These are phyloP conservation scores for Scolanthus callimorphus DNA, from an alignment of 92 coral and sea anemone species.

Conservation along the genomic window DNA sequence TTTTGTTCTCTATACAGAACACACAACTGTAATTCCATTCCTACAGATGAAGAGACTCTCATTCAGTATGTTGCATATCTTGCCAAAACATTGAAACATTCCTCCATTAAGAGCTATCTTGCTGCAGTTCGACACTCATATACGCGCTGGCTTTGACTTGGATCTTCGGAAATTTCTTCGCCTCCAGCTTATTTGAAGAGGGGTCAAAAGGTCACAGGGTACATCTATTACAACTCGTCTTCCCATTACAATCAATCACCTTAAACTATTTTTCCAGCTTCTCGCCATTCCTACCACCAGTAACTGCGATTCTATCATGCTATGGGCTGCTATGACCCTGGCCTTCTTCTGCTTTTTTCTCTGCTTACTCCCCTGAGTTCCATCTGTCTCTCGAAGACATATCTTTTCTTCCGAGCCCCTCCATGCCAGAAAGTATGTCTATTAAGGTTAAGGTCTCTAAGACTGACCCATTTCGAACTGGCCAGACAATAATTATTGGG, in stretches of 20 bases:
- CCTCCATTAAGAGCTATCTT: constrained; percentile 28
- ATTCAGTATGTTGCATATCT: constrained; percentile 13
- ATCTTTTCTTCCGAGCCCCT: too few relatives aligned
- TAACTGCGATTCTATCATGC: constrained; percentile 11
- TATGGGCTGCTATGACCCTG: constrained; percentile 32
- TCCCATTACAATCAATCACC: constrained; percentile 25
- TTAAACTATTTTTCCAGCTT: neutral
- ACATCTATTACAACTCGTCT: constrained; percentile 11
- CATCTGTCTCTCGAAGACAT: too few relatives aligned
- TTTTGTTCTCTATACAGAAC: constrained; percentile 1
- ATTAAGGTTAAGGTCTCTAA: too few relatives aligned
- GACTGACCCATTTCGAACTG: too few relatives aligned
- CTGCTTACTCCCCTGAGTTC: constrained; percentile 15
- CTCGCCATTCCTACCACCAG: neutral
- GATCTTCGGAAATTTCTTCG: constrained; percentile 13
- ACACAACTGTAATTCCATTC: neutral
- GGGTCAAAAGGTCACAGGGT: constrained; percentile 23
- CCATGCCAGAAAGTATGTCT: too few relatives aligned
- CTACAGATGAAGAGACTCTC: constrained; percentile 22
- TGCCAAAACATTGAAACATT: constrained; percentile 19
- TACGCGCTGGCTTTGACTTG: constrained; percentile 8
- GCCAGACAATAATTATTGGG: too few relatives aligned
- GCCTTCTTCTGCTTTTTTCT: constrained; percentile 35
- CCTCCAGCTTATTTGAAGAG: constrained; percentile 13
- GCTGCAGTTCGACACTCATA: constrained; percentile 41